Percentiles rank a stretch among this genome's conserved stretches.
These are phyloP conservation scores for Australoheros facetus DNA, from an alignment of 2,797 vertebrate genomes.

Conservation along the genomic window DNA sequence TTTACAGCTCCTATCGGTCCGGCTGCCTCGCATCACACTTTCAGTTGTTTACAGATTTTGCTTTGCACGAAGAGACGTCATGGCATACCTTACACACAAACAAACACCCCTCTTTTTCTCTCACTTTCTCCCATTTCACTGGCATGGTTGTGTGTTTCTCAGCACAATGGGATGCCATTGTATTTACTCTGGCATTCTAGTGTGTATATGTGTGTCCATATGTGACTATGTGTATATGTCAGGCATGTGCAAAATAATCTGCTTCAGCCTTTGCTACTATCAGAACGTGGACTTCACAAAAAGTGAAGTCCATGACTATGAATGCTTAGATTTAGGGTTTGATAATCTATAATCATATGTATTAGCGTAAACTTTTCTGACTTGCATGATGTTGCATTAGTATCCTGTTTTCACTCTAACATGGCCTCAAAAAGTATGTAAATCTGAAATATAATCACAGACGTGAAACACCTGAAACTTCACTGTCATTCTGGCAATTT, in stretches of 20 bases:
- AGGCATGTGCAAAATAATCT: conserved; percentile 46
- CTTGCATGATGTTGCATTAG: neutral
- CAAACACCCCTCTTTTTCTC: conserved; percentile 51
- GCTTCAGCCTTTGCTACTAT: conserved; percentile 15
- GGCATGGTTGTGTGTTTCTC: conserved; percentile 52
- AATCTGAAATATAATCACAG: neutral
- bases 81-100: conserved; percentile 51
- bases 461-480: conserved; percentile 6
- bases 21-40: conserved; percentile 66
- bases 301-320: neutral
- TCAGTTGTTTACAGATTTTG: conserved; percentile 69
- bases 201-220: conserved; percentile 39
- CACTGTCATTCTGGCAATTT: neutral
- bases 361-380: conserved; percentile 38
- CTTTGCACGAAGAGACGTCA: conserved; percentile 52
- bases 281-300: neutral
- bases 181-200: conserved; percentile 63
- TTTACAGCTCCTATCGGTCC: conserved; percentile 41
- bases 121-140: conserved; percentile 63
- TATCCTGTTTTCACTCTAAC: neutral
- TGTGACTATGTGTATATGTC: conserved; percentile 25
- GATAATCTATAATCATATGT: neutral
- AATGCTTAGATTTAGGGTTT: neutral
- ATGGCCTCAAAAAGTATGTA: neutral
- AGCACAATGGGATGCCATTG: conserved; percentile 63